Conservation (phyloP, 1,140 invertebrate species). For the Drosophila kikkawai region DNA sequence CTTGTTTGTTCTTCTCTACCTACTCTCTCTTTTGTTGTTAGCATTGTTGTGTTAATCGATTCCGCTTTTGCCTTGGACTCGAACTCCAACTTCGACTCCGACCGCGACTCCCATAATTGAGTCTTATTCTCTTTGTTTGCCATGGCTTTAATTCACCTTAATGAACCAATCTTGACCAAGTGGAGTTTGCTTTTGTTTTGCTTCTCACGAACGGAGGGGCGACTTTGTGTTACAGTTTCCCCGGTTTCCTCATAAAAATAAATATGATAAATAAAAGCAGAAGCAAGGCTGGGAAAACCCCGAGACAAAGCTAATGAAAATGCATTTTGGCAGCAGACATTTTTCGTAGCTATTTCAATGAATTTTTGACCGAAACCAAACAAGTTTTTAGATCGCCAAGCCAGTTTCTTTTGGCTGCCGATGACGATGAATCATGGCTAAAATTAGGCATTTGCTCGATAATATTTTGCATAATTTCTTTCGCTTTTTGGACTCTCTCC, state of each 20-base stretch:
- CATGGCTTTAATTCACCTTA: slow-evolving; percentile 57
- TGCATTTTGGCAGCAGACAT: slow-evolving; percentile 45
- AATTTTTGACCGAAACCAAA: slow-evolving; percentile 37
- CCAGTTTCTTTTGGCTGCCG: slow-evolving; percentile 28
- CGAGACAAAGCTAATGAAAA: slow-evolving; percentile 63
- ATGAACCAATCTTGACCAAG: slow-evolving; percentile 60
- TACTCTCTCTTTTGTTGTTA: slow-evolving; percentile 60
- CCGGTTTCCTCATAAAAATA: slow-evolving; percentile 33
- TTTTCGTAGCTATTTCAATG: slow-evolving; percentile 22
- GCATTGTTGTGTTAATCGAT: slow-evolving; percentile 69
- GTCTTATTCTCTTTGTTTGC: slow-evolving; percentile 56
- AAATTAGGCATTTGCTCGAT: slow-evolving; percentile 65
- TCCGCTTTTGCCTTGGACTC: slow-evolving; percentile 54
- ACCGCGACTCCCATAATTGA: slow-evolving; percentile 42
- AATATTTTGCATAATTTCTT: slow-evolving; percentile 67
- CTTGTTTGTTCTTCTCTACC: slow-evolving; percentile 11
- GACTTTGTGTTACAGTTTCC: slow-evolving; percentile 58
- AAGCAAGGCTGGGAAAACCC: slow-evolving; percentile 59
- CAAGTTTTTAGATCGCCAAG: slow-evolving; percentile 63
- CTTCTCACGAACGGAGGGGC: slow-evolving; percentile 31
- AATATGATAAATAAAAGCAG: slow-evolving; percentile 58
- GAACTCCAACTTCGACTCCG: slow-evolving; percentile 9
- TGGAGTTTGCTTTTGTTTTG: slow-evolving; percentile 38
- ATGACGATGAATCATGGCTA: slow-evolving; percentile 69
- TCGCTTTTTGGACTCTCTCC: slow-evolving; percentile 10